Conservation (phyloP, 1,140 invertebrate species). For the Zaprionus gabonicus region DNA sequence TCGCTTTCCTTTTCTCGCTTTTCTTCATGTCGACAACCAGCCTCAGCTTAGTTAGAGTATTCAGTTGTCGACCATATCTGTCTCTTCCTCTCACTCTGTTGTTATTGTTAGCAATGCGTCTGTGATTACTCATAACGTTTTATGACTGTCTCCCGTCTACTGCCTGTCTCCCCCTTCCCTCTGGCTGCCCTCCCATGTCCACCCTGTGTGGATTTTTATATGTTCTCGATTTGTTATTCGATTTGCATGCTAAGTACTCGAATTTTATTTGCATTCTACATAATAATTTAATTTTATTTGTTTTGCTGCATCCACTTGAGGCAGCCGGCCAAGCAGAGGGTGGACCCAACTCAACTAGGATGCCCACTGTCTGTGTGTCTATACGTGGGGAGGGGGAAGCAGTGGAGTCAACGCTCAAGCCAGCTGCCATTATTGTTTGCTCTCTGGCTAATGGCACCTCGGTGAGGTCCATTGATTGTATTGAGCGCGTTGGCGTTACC, state of each 20-base stretch:
- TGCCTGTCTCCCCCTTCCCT: not conserved
- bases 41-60: not conserved
- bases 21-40: too few relatives aligned
- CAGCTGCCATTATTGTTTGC: constrained; percentile 50
- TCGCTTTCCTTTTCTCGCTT: too few relatives aligned
- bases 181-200: not conserved
- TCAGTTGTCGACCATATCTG: not conserved
- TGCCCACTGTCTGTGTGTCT: not conserved
- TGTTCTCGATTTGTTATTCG: constrained; percentile 54
- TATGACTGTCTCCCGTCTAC: constrained; percentile 32
- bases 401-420: constrained; percentile 21
- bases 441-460: constrained; percentile 47
- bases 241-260: constrained; percentile 72
- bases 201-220: constrained; percentile 15
- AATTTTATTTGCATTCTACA: constrained; percentile 79
- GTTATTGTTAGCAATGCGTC: constrained; percentile 72
- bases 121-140: constrained; percentile 76
- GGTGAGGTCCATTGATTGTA: constrained; percentile 46
- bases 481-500: constrained; percentile 36
- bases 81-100: not conserved
- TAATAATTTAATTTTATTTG: constrained; percentile 83
- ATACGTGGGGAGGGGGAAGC: not conserved
- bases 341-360: not conserved
- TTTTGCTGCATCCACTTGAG: constrained; percentile 70
- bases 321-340: constrained; percentile 2